A percentile compares a stretch with the other conserved stretches of the same genome.
Conservation (phyloP, 30 jellyfish, hydroid and myxozoan genomes). For the Turritopsis rubra region DNA sequence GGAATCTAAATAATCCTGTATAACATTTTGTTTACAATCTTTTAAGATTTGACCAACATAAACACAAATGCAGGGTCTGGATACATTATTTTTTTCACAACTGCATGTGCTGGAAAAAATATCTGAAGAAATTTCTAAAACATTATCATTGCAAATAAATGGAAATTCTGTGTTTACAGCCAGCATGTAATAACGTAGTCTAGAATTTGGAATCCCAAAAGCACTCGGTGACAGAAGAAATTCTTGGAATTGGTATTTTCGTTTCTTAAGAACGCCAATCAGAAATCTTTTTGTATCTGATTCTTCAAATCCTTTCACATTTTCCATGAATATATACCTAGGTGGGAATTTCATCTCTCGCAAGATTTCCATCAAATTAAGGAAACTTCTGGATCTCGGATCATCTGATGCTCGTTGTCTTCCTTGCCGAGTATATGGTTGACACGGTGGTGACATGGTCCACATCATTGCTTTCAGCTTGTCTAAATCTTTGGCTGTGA, state of each 20-base stretch:
- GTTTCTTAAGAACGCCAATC: neutral
- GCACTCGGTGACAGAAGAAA: constrained; percentile 68
- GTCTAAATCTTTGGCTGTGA: constrained; percentile 51
- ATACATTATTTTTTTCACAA: neutral
- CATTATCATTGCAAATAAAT: neutral
- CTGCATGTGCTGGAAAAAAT: neutral
- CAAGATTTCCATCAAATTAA: constrained; percentile 37
- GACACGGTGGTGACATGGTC: constrained; percentile 97
- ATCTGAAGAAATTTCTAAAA: neutral
- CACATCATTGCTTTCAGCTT: constrained; percentile 42
- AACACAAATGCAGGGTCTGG: constrained; percentile 18
- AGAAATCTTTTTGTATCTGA: constrained; percentile 54
- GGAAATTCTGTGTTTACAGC: constrained; percentile 43
- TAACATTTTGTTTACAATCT: neutral
- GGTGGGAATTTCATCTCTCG: constrained; percentile 63
- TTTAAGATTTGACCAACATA: neutral
- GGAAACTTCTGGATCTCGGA: constrained; percentile 77
- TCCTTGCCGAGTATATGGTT: constrained; percentile 87
- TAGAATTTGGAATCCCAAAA: constrained; percentile 88
- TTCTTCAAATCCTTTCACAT: constrained; percentile 90
- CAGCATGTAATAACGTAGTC: constrained; percentile 74
- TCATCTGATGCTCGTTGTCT: constrained; percentile 80
- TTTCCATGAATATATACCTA: constrained; percentile 62
- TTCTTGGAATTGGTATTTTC: constrained; percentile 32
- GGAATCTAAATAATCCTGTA: constrained; percentile 2